Evolutionary conservation across 2,113 vertebrate genomes (phyloP).

Genomic region (Cyprinodon tularosa): DNA sequence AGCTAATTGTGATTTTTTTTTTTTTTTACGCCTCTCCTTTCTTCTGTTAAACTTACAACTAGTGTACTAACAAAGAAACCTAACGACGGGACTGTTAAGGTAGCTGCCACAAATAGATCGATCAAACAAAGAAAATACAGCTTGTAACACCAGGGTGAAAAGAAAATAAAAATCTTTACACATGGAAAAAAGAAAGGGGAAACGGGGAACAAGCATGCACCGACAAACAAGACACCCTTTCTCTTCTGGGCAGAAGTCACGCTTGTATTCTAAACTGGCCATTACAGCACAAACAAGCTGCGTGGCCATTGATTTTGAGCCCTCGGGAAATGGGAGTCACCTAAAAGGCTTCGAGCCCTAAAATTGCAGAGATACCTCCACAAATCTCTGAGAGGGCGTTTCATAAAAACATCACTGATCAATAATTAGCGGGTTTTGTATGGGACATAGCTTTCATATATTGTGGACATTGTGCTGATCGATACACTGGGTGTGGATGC

Average conservation of each 20-base stretch:
- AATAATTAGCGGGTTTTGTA: conserved; percentile 60
- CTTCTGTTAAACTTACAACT: conserved; percentile 68
- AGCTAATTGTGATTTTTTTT: conserved; percentile 63
- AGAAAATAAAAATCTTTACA: conserved; percentile 59
- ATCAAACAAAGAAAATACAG: conserved; percentile 62
- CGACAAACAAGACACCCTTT: conserved; percentile 58
- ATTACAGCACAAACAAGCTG: conserved; percentile 72
- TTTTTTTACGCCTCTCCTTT: conserved; percentile 10
- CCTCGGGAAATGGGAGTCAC: conserved; percentile 43
- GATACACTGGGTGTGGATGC: neutral
- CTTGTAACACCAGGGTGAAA: conserved; percentile 35
- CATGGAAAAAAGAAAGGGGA: conserved; percentile 6
- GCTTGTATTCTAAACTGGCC: conserved; percentile 72
- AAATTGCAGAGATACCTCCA: conserved; percentile 39
- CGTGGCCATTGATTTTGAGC: conserved; percentile 62
- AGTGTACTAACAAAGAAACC: conserved; percentile 67
- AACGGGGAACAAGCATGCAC: conserved; percentile 24
- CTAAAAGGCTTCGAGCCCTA: conserved; percentile 47
- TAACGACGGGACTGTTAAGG: conserved; percentile 62
- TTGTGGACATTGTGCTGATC: conserved; percentile 3
- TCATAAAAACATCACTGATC: conserved; percentile 44
- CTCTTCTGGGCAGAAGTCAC: conserved; percentile 58
- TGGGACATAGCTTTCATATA: conserved; percentile 26
- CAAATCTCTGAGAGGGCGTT: conserved; percentile 16
- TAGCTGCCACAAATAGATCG: conserved; percentile 75